These are phyloP conservation scores for Cathartes aura DNA, from an alignment of 2,113 vertebrate genomes.

Conservation along the genomic window DNA sequence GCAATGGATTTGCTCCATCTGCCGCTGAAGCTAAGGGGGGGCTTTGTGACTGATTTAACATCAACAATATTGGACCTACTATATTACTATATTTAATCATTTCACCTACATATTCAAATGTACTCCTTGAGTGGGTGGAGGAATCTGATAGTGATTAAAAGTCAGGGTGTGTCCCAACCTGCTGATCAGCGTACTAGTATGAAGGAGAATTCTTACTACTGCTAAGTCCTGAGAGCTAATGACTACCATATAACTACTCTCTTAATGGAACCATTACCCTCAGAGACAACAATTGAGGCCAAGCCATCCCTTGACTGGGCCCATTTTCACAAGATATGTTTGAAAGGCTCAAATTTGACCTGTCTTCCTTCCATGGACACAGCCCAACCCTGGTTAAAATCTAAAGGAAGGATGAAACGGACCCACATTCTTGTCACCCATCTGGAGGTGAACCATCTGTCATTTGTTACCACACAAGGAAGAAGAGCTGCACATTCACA, in stretches of 20 bases:
- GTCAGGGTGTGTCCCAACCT: conserved; percentile 11
- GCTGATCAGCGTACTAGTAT: neutral
- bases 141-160: neutral
- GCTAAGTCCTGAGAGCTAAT: neutral
- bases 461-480: neutral
- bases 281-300: neutral
- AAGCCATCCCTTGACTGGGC: neutral
- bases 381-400: neutral
- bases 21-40: neutral
- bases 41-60: neutral
- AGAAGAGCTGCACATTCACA: neutral
- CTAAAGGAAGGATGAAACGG: neutral
- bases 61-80: neutral
- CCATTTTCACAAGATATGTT: neutral
- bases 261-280: neutral
- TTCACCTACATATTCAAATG: neutral
- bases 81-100: neutral
- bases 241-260: neutral
- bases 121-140: neutral
- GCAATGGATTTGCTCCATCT: neutral
- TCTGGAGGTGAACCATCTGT: neutral
- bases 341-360: neutral
- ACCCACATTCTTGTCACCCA: neutral
- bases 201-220: neutral
- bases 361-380: neutral